Percentiles rank a stretch among this genome's conserved stretches.
Evolutionary conservation across 2,113 vertebrate genomes (phyloP).

Genomic region (Neolamprologus fasciatus): DNA sequence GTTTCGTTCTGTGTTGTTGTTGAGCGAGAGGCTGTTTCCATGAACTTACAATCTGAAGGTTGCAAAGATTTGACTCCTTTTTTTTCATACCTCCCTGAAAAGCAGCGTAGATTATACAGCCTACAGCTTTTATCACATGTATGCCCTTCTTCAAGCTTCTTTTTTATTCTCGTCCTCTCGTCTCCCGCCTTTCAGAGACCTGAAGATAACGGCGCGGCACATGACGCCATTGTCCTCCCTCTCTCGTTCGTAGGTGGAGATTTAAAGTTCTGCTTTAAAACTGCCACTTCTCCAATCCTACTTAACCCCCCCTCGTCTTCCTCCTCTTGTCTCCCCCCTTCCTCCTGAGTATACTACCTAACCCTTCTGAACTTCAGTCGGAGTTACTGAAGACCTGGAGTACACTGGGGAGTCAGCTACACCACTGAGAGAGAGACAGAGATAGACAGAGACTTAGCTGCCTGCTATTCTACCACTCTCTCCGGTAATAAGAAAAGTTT

Average conservation of each 20-base stretch:
- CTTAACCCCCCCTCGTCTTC: conserved; percentile 58
- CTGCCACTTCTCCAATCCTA: conserved; percentile 69
- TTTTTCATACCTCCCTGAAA: conserved; percentile 41
- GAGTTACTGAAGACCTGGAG: conserved; percentile 64
- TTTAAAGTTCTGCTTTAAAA: conserved; percentile 75
- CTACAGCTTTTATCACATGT: conserved; percentile 68
- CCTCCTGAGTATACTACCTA: conserved; percentile 63
- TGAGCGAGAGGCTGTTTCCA: conserved; percentile 3
- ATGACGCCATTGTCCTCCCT: conserved; percentile 62
- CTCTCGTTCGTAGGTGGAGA: conserved; percentile 65
- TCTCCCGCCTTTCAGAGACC: conserved; percentile 53
- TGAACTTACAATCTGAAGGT: conserved; percentile 58
- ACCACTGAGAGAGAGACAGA: conserved; percentile 58
- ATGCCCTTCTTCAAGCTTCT: conserved; percentile 56
- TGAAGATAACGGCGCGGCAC: conserved; percentile 60
- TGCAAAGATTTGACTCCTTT: conserved; percentile 31
- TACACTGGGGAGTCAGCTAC: conserved; percentile 63
- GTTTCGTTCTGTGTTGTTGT: conserved; percentile 1
- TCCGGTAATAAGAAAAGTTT: conserved; percentile 76
- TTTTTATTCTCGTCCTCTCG: conserved; percentile 50
- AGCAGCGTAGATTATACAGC: conserved; percentile 59
- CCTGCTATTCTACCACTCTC: conserved; percentile 63
- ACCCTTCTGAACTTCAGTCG: conserved; percentile 71
- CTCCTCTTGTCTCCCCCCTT: conserved; percentile 35
- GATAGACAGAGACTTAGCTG: conserved; percentile 68